Evolutionary conservation across 2,113 vertebrate genomes (phyloP), one percentile per base, ranked within the genome.

Genomic region (Buteo buteo): DNA sequence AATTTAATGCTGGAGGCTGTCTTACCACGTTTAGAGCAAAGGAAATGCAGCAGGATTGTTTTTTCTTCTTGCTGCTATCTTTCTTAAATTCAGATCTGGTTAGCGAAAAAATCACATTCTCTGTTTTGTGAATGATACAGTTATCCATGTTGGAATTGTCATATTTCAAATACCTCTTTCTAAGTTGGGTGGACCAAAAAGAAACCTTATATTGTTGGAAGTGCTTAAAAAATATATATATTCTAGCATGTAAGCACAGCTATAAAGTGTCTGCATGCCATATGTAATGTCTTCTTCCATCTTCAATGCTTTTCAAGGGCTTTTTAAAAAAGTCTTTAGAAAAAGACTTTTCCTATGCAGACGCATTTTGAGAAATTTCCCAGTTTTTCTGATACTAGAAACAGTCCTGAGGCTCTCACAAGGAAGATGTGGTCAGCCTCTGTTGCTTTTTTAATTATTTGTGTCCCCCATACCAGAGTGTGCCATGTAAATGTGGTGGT

Each of bases 351-450:
- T 47, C 3, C 13, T 50, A 6, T 42, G 9, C 11, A 31, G 6
- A 15, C 2, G 9, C 6, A 34, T 54, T 40, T 42, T 14, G 36
- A 47, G 24, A 54, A 54, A n/a, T 50, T 59, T 28, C 4, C 2
- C 4, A 5, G 0, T 38, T 66, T 69, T 67, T 44, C 5, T 58
- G 20, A 24, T 29, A 12, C 10, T 36, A 16, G 44, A 47, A 83
- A 40, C 1, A 15, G 0, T 38, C 18, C 15, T 0, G 0, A 50
- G 22, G 15, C 26, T 74, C 24, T 40, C 11, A 8, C 12, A 24
- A 36, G 34, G 36, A n/a, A 82, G 13, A 5, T 79, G 10, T 20
- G 8, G 16, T 44, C 25, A 70, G 15, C 28, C 3, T 62, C 11
- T 89, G 4, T 32, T 82, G 12, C 13, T 54, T 66, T 59, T 28